Evolutionary conservation across 2,113 vertebrate species (phyloP).

Genomic region (Emydocephalus ijimae): DNA sequence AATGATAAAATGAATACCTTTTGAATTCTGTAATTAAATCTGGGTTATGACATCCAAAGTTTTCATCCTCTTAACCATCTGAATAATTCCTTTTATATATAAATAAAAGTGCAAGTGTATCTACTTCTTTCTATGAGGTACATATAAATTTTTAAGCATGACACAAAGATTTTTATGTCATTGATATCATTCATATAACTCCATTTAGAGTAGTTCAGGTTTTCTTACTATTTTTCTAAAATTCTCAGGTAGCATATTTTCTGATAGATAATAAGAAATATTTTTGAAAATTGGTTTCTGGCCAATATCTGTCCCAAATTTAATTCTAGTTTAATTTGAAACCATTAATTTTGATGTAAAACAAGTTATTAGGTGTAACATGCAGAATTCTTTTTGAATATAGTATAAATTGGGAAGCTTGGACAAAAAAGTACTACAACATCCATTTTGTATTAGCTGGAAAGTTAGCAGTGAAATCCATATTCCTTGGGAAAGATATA

Average conservation of each 20-base stretch:
- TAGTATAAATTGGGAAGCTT: not conserved
- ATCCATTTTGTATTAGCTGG: not conserved
- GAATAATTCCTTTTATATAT: not conserved
- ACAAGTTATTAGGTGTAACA: too few relatives aligned
- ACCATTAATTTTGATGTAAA: not conserved
- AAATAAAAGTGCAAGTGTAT: conserved; percentile 1
- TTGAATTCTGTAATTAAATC: conserved; percentile 21
- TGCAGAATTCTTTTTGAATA: not conserved
- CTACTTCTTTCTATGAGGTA: not conserved
- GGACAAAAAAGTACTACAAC: not conserved
- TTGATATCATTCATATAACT: not conserved
- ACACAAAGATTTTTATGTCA: not conserved
- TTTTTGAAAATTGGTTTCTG: not conserved
- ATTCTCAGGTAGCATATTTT: not conserved
- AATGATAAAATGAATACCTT: not conserved
- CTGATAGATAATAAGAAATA: not conserved
- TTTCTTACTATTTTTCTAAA: not conserved
- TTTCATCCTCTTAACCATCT: rapidly evolving
- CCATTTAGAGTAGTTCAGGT: not conserved
- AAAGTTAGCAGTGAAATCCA: not conserved
- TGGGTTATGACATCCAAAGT: rapidly evolving
- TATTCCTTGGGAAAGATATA: not conserved
- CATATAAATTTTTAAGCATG: not conserved
- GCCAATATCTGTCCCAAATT: not conserved
- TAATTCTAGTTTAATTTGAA: not conserved